Conservation (phyloP, 1,140 invertebrate species). For the Saccostrea echinata region DNA sequence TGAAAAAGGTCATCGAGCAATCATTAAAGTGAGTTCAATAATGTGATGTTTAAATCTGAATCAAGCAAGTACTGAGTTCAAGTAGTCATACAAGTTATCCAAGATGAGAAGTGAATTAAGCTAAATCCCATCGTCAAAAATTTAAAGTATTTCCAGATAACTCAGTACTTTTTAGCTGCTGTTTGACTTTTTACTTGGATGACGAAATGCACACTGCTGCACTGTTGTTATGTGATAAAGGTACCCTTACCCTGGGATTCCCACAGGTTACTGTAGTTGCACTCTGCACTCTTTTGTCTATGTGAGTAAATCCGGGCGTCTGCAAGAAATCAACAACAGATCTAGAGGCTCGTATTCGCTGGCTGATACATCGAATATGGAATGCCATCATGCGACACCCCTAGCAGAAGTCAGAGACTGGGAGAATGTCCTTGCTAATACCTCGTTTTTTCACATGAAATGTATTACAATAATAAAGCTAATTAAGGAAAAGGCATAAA, state of each 20-base stretch:
- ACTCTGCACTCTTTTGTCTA: conserved; percentile 4
- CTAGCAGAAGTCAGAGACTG: not conserved
- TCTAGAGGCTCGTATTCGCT: conserved; percentile 10
- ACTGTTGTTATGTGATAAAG: too few relatives aligned
- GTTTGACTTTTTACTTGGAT: too few relatives aligned
- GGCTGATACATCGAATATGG: not conserved
- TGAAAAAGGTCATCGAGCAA: not conserved
- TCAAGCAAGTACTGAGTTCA: too few relatives aligned
- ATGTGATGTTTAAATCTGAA: too few relatives aligned
- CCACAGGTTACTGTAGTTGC: not conserved
- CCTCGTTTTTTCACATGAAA: not conserved
- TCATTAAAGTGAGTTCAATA: too few relatives aligned
- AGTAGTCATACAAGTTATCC: too few relatives aligned
- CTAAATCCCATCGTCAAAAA: too few relatives aligned
- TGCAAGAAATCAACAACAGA: not conserved
- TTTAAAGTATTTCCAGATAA: too few relatives aligned
- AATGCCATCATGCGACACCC: not conserved
- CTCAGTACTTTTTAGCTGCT: too few relatives aligned
- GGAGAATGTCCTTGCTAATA: not conserved
- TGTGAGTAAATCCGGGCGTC: not conserved
- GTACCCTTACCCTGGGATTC: not conserved
- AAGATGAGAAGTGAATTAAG: too few relatives aligned
- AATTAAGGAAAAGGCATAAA: not conserved
- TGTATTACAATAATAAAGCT: not conserved
- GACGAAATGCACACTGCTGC: too few relatives aligned